These are phyloP conservation scores for Scylla paramamosain DNA, from an alignment of 1,140 invertebrate genomes.

Conservation along the genomic window DNA sequence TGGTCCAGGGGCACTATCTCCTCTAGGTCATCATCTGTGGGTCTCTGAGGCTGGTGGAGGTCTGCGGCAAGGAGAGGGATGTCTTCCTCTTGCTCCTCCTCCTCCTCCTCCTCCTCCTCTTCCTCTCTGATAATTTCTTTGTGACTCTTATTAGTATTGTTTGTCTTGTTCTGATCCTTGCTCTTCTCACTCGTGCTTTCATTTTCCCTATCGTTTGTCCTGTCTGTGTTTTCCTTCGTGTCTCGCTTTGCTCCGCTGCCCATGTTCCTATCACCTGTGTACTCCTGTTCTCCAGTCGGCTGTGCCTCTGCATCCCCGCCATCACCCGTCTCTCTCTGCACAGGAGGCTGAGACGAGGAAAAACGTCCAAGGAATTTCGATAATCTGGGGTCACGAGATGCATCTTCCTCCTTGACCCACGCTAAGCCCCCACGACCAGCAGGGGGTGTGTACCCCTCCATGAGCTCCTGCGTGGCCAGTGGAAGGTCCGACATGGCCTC, in stretches of 20 bases:
- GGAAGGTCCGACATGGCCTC: not conserved
- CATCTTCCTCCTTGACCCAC: conserved; percentile 25
- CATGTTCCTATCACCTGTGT: too few relatives aligned
- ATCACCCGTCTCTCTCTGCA: not conserved
- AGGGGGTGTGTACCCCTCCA: conserved; percentile 64
- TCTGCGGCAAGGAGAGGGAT: not conserved
- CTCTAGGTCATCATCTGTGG: conserved; percentile 48
- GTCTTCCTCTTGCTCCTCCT: not conserved
- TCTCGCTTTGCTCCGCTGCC: not conserved
- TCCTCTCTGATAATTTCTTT: not conserved
- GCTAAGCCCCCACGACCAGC: conserved; percentile 28
- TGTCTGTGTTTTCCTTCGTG: not conserved
- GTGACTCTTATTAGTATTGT: too few relatives aligned
- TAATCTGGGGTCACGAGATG: conserved; percentile 36
- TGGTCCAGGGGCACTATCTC: conserved; percentile 64
- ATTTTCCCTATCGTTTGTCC: not conserved
- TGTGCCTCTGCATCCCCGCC: not conserved
- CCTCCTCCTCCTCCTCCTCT: not conserved
- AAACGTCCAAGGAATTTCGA: not conserved
- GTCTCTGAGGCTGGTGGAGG: not conserved
- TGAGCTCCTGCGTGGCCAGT: conserved; percentile 36
- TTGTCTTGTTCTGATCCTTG: too few relatives aligned
- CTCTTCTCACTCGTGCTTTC: too few relatives aligned
- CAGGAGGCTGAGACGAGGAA: not conserved
- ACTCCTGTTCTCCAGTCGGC: not conserved